These are phyloP conservation scores for Agapetus fuscipes DNA, from an alignment of 2,888 invertebrate species.

Conservation along the genomic window DNA sequence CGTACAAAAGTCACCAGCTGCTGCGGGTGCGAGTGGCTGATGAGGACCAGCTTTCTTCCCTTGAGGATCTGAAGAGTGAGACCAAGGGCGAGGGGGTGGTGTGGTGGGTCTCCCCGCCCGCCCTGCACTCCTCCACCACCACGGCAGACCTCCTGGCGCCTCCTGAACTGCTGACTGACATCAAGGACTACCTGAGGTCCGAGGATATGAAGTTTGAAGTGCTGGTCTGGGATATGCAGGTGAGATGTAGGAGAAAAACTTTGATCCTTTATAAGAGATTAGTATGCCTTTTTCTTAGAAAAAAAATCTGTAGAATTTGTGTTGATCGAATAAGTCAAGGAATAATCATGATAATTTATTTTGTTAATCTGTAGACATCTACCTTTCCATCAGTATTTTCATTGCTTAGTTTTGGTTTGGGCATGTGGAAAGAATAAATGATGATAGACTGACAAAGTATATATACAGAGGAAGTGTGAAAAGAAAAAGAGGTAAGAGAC, in stretches of 20 bases:
- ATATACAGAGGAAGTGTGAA: no score
- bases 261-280: background rate
- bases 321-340: no score
- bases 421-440: no score
- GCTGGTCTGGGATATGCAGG: conserved; percentile 63
- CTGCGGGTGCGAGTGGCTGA: conserved; percentile 37
- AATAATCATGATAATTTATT: no score
- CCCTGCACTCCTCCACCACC: conserved; percentile 42
- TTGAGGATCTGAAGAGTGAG: conserved; percentile 41
- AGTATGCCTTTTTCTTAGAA: background rate
- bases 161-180: conserved; percentile 50
- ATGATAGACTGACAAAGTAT: no score
- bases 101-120: conserved; percentile 46
- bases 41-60: conserved; percentile 37
- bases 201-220: conserved; percentile 55
- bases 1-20: conserved; percentile 48
- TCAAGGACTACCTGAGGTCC: conserved; percentile 50
- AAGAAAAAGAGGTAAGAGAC: no score
- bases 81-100: conserved; percentile 39
- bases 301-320: no score
- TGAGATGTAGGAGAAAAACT: no score
- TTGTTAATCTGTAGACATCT: no score
- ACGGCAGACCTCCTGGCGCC: conserved; percentile 68
- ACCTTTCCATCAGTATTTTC: no score
- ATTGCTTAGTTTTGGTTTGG: no score